A percentile compares a stretch with the other conserved stretches of the same genome.
Conservation (phyloP, 2,888 invertebrate species). For the Octodonta nipae region DNA sequence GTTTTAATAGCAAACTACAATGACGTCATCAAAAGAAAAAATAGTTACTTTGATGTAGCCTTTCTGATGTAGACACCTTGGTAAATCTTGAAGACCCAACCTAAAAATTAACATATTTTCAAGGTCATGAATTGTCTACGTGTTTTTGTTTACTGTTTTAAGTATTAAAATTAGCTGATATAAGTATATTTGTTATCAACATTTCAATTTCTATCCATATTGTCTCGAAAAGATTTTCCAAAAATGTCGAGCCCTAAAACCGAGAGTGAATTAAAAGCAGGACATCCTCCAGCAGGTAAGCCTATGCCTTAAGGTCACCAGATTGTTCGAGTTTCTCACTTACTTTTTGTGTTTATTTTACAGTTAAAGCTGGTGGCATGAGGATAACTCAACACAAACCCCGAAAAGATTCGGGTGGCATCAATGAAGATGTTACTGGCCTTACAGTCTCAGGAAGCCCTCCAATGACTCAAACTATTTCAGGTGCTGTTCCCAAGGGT, state of each 20-base stretch:
- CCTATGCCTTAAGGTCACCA: conserved; percentile 1
- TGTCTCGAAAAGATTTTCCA: too few relatives aligned
- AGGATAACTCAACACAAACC: conserved; percentile 78
- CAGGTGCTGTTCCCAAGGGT: conserved; percentile 68
- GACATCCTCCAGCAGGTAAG: conserved; percentile 83
- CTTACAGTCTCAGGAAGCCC: conserved; percentile 63
- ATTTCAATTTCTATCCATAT: too few relatives aligned
- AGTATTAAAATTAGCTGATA: too few relatives aligned
- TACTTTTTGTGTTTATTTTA: conserved; percentile 4
- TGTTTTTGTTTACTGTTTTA: too few relatives aligned
- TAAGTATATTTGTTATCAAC: too few relatives aligned
- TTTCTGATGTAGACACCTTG: too few relatives aligned
- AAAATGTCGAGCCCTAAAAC: conserved; percentile 45
- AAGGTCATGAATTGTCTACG: too few relatives aligned
- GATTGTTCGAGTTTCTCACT: background rate
- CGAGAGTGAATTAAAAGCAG: conserved; percentile 63
- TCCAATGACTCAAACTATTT: conserved; percentile 62
- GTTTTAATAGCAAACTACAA: too few relatives aligned
- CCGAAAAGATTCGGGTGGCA: conserved; percentile 49
- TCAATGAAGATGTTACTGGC: conserved; percentile 58
- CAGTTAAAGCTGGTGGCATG: conserved; percentile 87
- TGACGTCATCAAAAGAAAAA: too few relatives aligned
- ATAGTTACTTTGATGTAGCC: too few relatives aligned
- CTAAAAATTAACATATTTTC: too few relatives aligned
- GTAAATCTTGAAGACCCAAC: too few relatives aligned